These are phyloP conservation scores for Hormaphis cornu DNA, from an alignment of 1,140 invertebrate genomes.

Conservation along the genomic window DNA sequence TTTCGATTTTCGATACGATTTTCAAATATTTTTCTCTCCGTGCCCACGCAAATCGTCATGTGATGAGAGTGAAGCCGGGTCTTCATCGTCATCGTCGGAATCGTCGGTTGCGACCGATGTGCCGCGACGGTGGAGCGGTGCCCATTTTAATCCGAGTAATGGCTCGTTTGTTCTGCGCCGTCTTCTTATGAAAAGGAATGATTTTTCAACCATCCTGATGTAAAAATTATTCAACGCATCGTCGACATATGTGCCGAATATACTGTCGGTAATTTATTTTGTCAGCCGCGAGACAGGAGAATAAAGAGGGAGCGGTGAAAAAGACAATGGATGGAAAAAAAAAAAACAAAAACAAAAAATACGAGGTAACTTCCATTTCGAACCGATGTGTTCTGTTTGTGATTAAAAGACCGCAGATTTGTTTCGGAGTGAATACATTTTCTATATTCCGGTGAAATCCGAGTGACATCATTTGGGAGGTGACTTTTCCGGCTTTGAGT, in stretches of 20 bases:
- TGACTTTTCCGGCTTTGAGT: not conserved
- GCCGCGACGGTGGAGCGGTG: not conserved
- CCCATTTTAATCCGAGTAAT: conserved; percentile 28
- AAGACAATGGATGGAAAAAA: not conserved
- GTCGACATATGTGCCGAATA: conserved; percentile 18
- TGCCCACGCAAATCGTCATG: no score
- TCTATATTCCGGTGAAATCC: not conserved
- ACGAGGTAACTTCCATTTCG: not conserved
- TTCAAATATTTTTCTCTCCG: no score
- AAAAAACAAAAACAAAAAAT: not conserved
- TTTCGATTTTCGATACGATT: no score
- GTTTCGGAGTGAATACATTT: conserved; percentile 14
- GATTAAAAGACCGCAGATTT: conserved; percentile 28
- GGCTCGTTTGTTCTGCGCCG: conserved; percentile 21
- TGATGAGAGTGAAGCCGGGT: not conserved
- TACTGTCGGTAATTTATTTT: conserved; percentile 28
- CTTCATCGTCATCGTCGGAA: no score
- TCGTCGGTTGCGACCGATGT: no score
- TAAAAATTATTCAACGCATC: conserved; percentile 29
- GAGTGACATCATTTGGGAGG: conserved; percentile 3
- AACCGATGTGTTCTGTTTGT: conserved; percentile 16
- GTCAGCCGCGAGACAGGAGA: not conserved
- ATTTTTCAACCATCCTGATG: conserved; percentile 25
- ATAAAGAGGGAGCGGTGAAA: not conserved
- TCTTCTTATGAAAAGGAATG: conserved; percentile 22